Evolutionary conservation across 2,888 invertebrate species (phyloP), one percentile per base, ranked within the genome.

Genomic region (Tetanocera ferruginea): DNA sequence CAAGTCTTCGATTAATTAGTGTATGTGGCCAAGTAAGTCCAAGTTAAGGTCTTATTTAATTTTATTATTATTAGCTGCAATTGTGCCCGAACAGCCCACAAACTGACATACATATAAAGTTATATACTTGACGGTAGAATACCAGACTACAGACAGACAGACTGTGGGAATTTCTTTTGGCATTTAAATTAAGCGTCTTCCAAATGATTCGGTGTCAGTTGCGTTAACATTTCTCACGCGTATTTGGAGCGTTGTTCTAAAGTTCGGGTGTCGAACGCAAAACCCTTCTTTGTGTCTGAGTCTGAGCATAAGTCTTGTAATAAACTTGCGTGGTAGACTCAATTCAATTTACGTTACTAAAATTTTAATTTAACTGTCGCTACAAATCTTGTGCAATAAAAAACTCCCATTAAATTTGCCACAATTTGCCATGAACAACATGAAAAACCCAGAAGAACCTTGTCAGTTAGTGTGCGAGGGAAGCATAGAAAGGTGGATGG

Each of bases 171-270:
- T 66, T 66, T 49, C 19, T 49, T 55, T 31, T 62, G 28, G 55
- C 75, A 19, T 52, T 34, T 55, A 75, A 67, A 67, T 67, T 52
- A 67, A 75, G 52, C 75, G 34, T 23, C 31, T 23, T 9, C 62
- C 28, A 25, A 31, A n/a, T 64, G 11, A 14, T 17, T 64, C 55
- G 3, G 25, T 31, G 23, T 55, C n/a, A 52, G 34, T 51, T 78
- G 74, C 66, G 76, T 81, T 77, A 80, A 83, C 84, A 87, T 85
- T 87, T 88, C 87, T 86, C 87, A 87, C 87, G 87, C 87, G 86
- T 87, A 88, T 86, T 83, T 86, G 84, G 88, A 86, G 83, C 86
- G 87, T 78, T 73, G 87, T 78, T 73, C 73, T 52, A 66, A 51
- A 67, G 72, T 71, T 14, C 71, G 75, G 69, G 73, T 43, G 55